Evolutionary conservation across 1,140 invertebrate genomes (phyloP).

Genomic region (Bemisia tabaci): DNA sequence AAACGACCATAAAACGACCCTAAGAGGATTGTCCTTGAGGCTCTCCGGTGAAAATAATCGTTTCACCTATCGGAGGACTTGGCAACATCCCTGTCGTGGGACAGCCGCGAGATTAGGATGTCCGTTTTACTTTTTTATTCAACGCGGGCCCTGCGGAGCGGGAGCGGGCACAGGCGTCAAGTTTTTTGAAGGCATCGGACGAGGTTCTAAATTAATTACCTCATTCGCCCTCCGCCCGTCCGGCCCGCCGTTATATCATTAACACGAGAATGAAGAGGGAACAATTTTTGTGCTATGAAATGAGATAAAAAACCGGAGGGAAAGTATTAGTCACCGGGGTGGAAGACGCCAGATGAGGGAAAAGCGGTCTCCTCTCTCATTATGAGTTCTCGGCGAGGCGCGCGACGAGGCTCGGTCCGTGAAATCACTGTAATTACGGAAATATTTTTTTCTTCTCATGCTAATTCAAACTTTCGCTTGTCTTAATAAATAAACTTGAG

Average conservation of each 20-base stretch:
- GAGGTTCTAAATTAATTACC: not conserved
- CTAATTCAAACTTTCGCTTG: not conserved
- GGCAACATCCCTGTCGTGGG: too few relatives aligned
- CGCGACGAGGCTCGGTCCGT: not conserved
- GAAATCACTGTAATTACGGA: not conserved
- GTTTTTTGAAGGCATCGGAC: not conserved
- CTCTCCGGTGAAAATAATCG: too few relatives aligned
- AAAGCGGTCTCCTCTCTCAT: not conserved
- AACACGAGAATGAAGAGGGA: not conserved
- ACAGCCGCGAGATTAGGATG: not conserved
- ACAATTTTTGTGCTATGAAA: not conserved
- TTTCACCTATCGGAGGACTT: too few relatives aligned
- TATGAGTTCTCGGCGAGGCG: not conserved
- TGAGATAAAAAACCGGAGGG: not conserved
- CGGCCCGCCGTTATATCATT: not conserved
- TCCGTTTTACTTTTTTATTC: not conserved
- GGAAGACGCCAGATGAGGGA: too few relatives aligned
- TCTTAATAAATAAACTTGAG: not conserved
- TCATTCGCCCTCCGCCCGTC: not conserved
- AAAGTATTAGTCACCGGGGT: not conserved
- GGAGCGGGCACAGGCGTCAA: too few relatives aligned
- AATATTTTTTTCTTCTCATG: not conserved
- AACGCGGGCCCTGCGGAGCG: not conserved
- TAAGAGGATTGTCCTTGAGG: too few relatives aligned
- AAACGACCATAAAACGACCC: too few relatives aligned